phyloP scores from a whole-genome alignment of 1,140 invertebrate species.

The Lasaia peninsularis region DNA sequence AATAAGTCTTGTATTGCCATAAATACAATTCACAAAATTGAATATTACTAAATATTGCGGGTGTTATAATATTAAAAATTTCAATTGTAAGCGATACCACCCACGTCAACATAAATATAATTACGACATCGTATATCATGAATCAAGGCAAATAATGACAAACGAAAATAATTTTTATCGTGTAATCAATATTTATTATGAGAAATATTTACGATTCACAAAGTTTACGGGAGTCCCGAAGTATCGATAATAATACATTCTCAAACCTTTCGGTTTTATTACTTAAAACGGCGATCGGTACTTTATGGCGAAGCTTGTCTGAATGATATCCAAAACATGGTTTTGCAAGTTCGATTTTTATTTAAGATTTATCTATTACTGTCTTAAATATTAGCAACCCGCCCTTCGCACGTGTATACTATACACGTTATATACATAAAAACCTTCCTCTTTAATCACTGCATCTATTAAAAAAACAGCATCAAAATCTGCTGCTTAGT shows the following conservation, averaged over 20 bases:
- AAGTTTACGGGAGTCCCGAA: conserved; percentile 8
- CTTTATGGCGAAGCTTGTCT: not conserved
- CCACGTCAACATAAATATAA: conserved; percentile 2
- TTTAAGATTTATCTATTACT: not conserved
- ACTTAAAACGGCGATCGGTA: conserved; percentile 2
- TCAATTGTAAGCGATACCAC: not conserved
- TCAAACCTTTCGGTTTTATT: conserved; percentile 4
- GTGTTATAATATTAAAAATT: not conserved
- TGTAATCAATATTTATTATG: conserved; percentile 11
- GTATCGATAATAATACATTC: conserved; percentile 12
- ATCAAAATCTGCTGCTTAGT: no score
- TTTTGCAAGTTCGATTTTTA: not conserved
- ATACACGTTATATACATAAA: no score
- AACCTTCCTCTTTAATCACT: no score
- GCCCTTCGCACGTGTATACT: no score
- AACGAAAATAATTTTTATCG: conserved; percentile 10
- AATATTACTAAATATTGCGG: no score
- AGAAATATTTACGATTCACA: conserved; percentile 5
- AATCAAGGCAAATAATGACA: conserved; percentile 6
- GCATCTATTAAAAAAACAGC: no score
- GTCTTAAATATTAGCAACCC: not conserved
- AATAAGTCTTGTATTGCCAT: no score
- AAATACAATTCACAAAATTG: no score
- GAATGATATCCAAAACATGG: not conserved
- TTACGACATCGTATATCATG: conserved; percentile 4